Conservation (phyloP, 2,888 invertebrate genomes). For the Hecatera dysodea region DNA sequence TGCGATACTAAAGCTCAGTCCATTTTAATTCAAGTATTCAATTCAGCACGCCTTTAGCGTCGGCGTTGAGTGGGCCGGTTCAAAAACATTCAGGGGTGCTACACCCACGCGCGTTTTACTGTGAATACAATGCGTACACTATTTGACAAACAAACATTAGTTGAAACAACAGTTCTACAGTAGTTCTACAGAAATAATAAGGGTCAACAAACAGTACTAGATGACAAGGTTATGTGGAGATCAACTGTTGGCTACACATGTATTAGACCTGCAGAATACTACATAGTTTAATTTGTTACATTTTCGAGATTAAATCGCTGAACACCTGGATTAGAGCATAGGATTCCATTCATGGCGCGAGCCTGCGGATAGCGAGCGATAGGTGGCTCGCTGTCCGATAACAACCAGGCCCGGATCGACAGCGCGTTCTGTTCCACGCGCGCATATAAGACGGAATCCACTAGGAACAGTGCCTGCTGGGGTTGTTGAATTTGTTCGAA, state of each 20-base stretch:
- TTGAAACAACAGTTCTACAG: slow-evolving; percentile 16
- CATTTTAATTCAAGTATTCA: background rate
- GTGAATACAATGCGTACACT: slow-evolving; percentile 8
- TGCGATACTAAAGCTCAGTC: background rate
- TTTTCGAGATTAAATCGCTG: too few relatives aligned
- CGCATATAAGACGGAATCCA: too few relatives aligned
- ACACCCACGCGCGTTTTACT: slow-evolving; percentile 9
- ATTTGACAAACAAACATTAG: slow-evolving; percentile 22
- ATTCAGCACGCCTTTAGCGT: background rate
- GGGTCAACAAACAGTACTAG: background rate
- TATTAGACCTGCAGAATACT: too few relatives aligned
- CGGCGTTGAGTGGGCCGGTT: slow-evolving; percentile 15
- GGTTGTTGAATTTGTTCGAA: too few relatives aligned
- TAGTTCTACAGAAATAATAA: slow-evolving; percentile 6
- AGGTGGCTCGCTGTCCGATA: too few relatives aligned
- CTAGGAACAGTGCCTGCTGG: too few relatives aligned
- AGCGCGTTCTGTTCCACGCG: too few relatives aligned
- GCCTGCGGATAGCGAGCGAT: too few relatives aligned
- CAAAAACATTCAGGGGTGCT: background rate
- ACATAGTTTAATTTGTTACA: too few relatives aligned
- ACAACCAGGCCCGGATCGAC: too few relatives aligned
- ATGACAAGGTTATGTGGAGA: background rate
- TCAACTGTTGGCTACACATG: background rate
- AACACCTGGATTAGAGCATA: too few relatives aligned
- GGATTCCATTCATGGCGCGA: too few relatives aligned